Base-by-base conservation (phyloP, 2,888 invertebrate genomes). In the Drosophila nigritarsus region DNA sequence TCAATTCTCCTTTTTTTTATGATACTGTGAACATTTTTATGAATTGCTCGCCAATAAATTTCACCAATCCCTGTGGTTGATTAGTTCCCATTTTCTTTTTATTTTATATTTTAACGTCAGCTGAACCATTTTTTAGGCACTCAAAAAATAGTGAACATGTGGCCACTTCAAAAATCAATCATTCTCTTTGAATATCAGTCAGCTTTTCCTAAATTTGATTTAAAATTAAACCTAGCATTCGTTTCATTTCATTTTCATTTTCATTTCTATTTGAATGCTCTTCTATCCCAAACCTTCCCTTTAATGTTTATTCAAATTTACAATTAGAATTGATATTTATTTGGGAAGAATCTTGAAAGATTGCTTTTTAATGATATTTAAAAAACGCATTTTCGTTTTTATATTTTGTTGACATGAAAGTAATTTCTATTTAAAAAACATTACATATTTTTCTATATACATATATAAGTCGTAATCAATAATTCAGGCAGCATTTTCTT, bases 11-110 rank as follows among this genome's bases (percentile, higher is more conserved):
- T 38, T 48, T 64, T 64, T 71, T 78, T 69, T 60, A 66, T 75
- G 68, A 53, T 34, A 71, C 73, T 80, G 90, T 48, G 74, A 75
- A 86, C 88, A 72, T 65, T 88, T 89, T 86, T 88, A 88, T 86
- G 87, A 71, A 73, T 73, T 85, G 75, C 67, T 55, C 29, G 49
- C 34, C 38, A 71, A 68, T 56, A 69, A 68, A 54, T 36, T 36
- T 54, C 49, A 51, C 50, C 48, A 55, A 53, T 32, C 51, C 61
- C 54, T 50, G 49, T 20, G 65, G 40, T 40, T 64, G 64, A 58
- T 77, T 45, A 50, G 59, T 54, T 53, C 54, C 30, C 68, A 59
- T 68, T 83, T 83, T 45, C 15, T 4, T 8, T 45, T 15, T 15
- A 24, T 24, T 58, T 30, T 49, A 71, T 62, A 72, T 74, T 83